Evolutionary conservation across 2,797 vertebrate species (phyloP).

Genomic region (Onychomys leucogaster): DNA sequence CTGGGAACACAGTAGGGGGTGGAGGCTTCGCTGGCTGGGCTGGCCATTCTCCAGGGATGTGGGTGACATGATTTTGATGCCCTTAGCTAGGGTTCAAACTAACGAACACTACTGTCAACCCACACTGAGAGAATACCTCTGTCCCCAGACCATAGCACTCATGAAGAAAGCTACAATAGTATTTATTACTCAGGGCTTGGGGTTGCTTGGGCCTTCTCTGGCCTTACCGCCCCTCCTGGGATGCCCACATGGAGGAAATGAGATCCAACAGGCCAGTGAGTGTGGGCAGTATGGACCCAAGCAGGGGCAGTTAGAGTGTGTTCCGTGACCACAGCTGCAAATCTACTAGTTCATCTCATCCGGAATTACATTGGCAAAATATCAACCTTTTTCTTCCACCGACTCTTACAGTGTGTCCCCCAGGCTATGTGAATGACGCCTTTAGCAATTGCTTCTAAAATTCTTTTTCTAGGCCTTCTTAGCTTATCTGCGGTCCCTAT

Average conservation of each 20-base stretch:
- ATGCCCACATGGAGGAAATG: not conserved
- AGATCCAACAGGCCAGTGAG: not conserved
- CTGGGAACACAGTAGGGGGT: not conserved
- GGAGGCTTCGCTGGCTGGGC: not conserved
- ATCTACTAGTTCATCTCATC: not conserved
- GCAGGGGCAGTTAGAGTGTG: not conserved
- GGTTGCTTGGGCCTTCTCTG: not conserved
- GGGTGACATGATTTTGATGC: not conserved
- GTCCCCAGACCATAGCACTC: not conserved
- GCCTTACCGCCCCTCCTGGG: not conserved
- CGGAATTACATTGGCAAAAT: not conserved
- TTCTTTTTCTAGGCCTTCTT: constrained; percentile 29
- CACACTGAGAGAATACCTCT: not conserved
- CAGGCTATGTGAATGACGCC: not conserved
- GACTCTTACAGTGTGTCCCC: not conserved
- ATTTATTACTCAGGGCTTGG: not conserved
- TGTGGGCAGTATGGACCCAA: not conserved
- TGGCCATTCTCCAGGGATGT: not conserved
- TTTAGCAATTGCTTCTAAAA: constrained; percentile 27
- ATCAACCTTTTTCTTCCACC: not conserved
- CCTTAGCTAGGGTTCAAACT: not conserved
- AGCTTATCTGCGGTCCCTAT: not conserved
- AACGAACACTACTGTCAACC: not conserved
- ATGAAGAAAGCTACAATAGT: not conserved
- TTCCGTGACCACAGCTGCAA: not conserved